These are phyloP conservation scores for Ganaspis brasiliensis DNA, from an alignment of 2,888 invertebrate genomes.

Conservation along the genomic window DNA sequence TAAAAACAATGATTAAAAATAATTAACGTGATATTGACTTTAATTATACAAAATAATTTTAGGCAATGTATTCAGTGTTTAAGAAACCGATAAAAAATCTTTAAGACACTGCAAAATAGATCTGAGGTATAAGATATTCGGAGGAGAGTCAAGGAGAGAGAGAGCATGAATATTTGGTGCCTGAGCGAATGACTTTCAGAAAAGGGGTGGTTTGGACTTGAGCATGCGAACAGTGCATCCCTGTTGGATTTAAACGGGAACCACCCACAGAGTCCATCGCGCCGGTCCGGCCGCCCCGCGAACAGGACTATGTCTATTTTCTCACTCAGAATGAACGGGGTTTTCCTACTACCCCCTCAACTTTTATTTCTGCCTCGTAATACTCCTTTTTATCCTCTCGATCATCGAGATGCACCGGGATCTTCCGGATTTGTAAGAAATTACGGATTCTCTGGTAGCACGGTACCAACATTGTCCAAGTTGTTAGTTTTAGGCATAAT, in stretches of 20 bases:
- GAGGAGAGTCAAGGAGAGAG: slow-evolving; percentile 49
- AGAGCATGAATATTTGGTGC: slow-evolving; percentile 48
- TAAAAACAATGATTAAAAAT: too few species aligned
- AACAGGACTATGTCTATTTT: slow-evolving; percentile 73
- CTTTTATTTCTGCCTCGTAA: slow-evolving; percentile 43
- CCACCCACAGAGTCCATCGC: slow-evolving; percentile 81
- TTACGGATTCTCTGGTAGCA: slow-evolving; percentile 27
- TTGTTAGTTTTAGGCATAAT: slow-evolving; percentile 27
- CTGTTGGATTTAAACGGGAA: slow-evolving; percentile 77
- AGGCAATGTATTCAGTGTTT: too few species aligned
- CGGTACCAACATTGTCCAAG: slow-evolving; percentile 25
- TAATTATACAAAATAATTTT: too few species aligned
- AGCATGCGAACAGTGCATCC: slow-evolving; percentile 84
- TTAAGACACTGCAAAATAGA: too few species aligned
- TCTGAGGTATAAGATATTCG: background rate
- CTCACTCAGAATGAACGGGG: slow-evolving; percentile 65
- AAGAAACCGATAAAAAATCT: background rate
- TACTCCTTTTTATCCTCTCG: slow-evolving; percentile 45
- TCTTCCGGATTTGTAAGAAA: slow-evolving; percentile 49
- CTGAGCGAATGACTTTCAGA: slow-evolving; percentile 72
- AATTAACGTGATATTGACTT: too few species aligned
- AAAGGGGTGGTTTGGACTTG: slow-evolving; percentile 76
- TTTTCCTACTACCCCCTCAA: slow-evolving; percentile 54
- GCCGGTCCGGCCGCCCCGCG: slow-evolving; percentile 79
- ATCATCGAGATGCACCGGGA: slow-evolving; percentile 54